phyloP scores from a whole-genome alignment of 2,888 invertebrate species.

The Himalopsyche kuldschensis region DNA sequence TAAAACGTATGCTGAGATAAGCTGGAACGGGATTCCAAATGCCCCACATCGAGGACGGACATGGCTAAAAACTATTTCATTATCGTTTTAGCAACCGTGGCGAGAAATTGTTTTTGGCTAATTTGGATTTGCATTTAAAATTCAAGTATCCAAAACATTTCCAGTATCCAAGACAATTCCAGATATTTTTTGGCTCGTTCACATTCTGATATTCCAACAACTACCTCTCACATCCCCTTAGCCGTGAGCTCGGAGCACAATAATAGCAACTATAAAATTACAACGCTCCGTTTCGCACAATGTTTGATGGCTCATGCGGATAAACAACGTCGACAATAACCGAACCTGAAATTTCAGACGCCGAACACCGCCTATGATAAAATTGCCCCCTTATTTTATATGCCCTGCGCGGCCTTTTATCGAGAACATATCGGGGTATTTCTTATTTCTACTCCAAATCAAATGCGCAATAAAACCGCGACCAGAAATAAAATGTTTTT shows the following conservation, averaged over 20 bases:
- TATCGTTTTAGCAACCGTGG: no score
- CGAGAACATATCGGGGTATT: background rate
- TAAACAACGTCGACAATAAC: conserved; percentile 4
- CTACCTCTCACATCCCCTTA: background rate
- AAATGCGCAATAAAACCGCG: no score
- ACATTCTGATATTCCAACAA: background rate
- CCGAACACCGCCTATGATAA: background rate
- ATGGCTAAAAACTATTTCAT: no score
- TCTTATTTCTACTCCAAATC: background rate
- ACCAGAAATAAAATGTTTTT: no score
- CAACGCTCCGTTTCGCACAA: conserved; percentile 12
- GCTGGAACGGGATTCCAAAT: no score
- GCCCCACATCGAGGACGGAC: no score
- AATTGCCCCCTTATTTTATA: background rate
- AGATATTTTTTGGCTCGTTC: background rate
- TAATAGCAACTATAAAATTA: conserved; percentile 14
- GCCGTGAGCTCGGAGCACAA: background rate
- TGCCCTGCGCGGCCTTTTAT: conserved; percentile 3
- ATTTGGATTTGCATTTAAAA: no score
- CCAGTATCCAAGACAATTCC: background rate
- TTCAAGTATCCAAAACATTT: no score
- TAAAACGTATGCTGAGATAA: no score
- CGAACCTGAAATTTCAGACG: background rate
- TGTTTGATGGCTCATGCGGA: conserved; percentile 4
- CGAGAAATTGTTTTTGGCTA: no score